Conservation (phyloP, 1,140 invertebrate genomes). For the Musca domestica region DNA sequence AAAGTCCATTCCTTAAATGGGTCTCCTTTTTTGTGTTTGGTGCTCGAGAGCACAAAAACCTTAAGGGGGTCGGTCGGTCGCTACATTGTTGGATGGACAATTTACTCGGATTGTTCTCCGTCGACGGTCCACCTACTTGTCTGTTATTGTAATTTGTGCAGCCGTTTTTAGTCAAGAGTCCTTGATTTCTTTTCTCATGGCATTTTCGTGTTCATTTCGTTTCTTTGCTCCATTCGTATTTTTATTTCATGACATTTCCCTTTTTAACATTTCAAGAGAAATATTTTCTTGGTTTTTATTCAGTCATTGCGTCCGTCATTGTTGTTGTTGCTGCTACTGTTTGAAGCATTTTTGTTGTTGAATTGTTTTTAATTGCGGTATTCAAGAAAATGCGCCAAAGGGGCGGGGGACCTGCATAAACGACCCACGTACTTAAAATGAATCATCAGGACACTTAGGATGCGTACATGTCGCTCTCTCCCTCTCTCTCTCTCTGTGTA, state of each 20-base stretch:
- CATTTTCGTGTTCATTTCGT: no score
- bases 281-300: not conserved
- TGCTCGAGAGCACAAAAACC: no score
- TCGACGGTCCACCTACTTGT: no score
- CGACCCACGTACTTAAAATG: not conserved
- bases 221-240: no score
- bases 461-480: not conserved
- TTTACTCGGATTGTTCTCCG: no score
- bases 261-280: not conserved
- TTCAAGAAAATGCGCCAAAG: no score
- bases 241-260: no score
- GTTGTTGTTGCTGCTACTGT: not conserved
- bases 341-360: not conserved
- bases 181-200: constrained; percentile 4
- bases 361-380: constrained; percentile 21
- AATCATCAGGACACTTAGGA: not conserved
- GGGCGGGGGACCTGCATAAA: not conserved
- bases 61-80: no score
- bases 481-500: not conserved
- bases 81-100: no score
- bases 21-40: no score
- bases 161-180: constrained; percentile 11
- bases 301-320: not conserved
- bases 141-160: no score
- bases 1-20: no score